Percentiles rank a stretch among this genome's conserved stretches.
phyloP scores from a whole-genome alignment of 37 sponge, comb jelly and placozoan species.

The Bolinopsis microptera region DNA sequence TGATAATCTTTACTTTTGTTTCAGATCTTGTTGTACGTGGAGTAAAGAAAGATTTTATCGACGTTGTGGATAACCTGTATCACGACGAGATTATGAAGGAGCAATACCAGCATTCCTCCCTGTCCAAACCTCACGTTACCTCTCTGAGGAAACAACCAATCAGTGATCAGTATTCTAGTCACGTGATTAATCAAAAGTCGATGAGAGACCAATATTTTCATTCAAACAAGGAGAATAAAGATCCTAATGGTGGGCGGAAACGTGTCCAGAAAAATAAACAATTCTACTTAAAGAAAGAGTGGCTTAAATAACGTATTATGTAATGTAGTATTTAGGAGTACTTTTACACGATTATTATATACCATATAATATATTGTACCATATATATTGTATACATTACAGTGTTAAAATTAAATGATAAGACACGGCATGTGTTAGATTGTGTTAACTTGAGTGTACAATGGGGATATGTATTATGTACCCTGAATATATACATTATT shows the following conservation, averaged over 20 bases:
- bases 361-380: too few species aligned
- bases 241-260: neutral
- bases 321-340: neutral
- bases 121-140: neutral
- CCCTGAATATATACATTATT: too few species aligned
- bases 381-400: too few species aligned
- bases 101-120: neutral
- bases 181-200: neutral
- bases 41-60: slow-evolving; percentile 28
- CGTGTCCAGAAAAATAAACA: slow-evolving; percentile 20
- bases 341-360: too few species aligned
- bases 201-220: neutral
- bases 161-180: neutral
- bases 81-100: neutral
- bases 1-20: too few species aligned
- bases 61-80: slow-evolving; percentile 15
- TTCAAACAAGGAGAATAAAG: neutral
- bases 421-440: too few species aligned
- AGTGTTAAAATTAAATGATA: too few species aligned
- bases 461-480: too few species aligned
- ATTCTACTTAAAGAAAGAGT: slow-evolving; percentile 38
- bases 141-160: neutral
- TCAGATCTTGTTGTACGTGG: slow-evolving; percentile 27
- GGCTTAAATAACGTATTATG: neutral
- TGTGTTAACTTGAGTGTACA: too few species aligned